A percentile compares a stretch with the other conserved stretches of the same genome.
These are phyloP conservation scores for Diloba caeruleocephala DNA, from an alignment of 2,888 invertebrate genomes.

Conservation along the genomic window DNA sequence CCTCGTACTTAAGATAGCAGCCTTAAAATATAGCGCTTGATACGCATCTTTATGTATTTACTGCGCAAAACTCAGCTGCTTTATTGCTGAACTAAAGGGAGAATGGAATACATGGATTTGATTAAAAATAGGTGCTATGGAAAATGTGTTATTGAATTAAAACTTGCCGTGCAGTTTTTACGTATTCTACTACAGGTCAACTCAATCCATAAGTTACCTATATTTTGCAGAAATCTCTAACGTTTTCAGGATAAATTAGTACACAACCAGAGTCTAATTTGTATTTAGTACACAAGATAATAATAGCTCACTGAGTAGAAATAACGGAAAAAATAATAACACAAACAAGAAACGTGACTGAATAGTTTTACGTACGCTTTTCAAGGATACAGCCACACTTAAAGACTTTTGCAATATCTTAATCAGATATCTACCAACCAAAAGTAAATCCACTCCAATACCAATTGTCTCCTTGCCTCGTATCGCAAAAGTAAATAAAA, in stretches of 20 bases:
- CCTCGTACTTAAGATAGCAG: constrained; percentile 28
- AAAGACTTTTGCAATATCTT: constrained; percentile 18
- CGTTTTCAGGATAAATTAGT: too few relatives aligned
- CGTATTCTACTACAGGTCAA: not conserved
- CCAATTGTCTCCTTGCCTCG: constrained; percentile 32
- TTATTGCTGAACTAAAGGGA: constrained; percentile 13
- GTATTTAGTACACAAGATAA: too few relatives aligned
- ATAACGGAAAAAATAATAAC: not conserved
- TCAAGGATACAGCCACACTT: not conserved
- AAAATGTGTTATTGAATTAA: too few relatives aligned
- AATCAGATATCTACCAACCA: constrained; percentile 22
- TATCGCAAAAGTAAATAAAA: constrained; percentile 63
- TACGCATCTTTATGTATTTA: constrained; percentile 38
- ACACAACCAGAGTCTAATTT: too few relatives aligned
- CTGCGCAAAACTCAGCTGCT: constrained; percentile 22
- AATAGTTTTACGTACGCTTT: not conserved
- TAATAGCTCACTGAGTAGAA: not conserved
- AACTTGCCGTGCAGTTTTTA: too few relatives aligned
- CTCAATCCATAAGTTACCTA: too few relatives aligned
- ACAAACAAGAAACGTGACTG: not conserved
- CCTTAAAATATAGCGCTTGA: constrained; percentile 44
- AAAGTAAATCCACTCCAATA: constrained; percentile 19
- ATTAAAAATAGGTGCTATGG: too few relatives aligned
- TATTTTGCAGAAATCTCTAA: too few relatives aligned
- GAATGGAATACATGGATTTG: not conserved